phyloP scores from a whole-genome alignment of 92 coral and sea anemone species.

The Diadumene lineata region DNA sequence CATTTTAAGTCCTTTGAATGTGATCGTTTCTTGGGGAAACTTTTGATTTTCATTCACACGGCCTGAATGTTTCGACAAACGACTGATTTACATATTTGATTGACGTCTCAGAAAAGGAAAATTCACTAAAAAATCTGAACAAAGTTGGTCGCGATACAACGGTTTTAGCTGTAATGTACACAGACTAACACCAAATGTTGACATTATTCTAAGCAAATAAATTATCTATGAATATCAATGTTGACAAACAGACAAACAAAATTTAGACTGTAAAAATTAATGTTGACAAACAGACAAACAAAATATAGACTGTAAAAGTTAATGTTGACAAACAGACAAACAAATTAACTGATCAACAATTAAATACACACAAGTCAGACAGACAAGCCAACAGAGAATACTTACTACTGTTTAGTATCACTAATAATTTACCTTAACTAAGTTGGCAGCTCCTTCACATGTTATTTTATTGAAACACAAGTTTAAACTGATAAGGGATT shows the following conservation, averaged over 20 bases:
- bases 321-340: not conserved
- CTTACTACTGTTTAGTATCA: too few species aligned
- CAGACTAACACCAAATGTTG: not conserved
- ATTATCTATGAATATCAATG: not conserved
- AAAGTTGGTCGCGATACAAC: too few species aligned
- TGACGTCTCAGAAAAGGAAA: too few species aligned
- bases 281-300: not conserved
- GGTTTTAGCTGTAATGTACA: not conserved
- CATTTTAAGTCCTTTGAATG: too few species aligned
- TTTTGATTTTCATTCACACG: too few species aligned
- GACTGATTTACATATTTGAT: too few species aligned
- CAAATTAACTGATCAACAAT: not conserved
- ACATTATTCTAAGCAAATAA: not conserved
- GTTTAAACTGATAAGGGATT: slow-evolving; percentile 79
- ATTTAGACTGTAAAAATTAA: not conserved
- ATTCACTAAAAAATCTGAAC: too few species aligned
- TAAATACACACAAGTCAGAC: not conserved
- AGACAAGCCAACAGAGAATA: not conserved
- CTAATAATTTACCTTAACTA: slow-evolving; percentile 89
- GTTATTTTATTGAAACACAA: slow-evolving; percentile 92
- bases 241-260: not conserved
- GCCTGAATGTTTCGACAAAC: too few species aligned
- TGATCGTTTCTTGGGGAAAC: too few species aligned
- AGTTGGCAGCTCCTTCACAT: slow-evolving; percentile 76
- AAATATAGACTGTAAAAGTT: not conserved